Evolutionary conservation across 2,113 vertebrate genomes (phyloP).

Genomic region (Paramisgurnus dabryanus): DNA sequence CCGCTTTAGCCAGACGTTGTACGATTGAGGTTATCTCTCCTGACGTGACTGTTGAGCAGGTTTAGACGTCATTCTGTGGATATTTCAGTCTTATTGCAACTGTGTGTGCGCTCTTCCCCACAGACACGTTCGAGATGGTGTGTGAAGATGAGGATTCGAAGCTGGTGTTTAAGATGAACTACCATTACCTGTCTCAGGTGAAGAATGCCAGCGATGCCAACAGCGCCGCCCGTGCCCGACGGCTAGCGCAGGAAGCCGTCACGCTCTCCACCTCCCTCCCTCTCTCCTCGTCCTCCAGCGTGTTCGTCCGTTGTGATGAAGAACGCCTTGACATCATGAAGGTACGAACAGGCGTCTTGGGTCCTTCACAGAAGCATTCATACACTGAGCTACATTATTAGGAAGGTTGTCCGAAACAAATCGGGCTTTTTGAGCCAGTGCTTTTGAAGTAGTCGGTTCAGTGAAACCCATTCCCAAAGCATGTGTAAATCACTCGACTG

Average conservation of each 20-base stretch:
- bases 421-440: neutral
- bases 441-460: neutral
- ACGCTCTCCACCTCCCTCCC: conserved; percentile 96
- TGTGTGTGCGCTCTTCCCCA: neutral
- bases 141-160: conserved; percentile 98
- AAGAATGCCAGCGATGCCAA: conserved; percentile 96
- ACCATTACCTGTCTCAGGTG: conserved; percentile 99
- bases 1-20: conserved; percentile 55
- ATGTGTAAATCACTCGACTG: neutral
- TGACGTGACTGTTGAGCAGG: conserved; percentile 56
- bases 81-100: neutral
- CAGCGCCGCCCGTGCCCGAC: conserved; percentile 91
- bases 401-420: neutral
- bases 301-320: conserved; percentile 97
- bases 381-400: neutral
- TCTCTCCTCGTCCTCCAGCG: conserved; percentile 93
- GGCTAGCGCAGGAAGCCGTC: conserved; percentile 96
- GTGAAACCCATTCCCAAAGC: neutral
- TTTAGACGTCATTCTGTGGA: conserved; percentile 19
- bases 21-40: conserved; percentile 55
- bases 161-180: conserved; percentile 96
- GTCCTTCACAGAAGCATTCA: conserved; percentile 4
- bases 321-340: conserved; percentile 99
- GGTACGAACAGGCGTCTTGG: conserved; percentile 68
- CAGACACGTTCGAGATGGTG: conserved; percentile 99